Evolutionary conservation across 2,797 vertebrate genomes (phyloP), one percentile per base, ranked within the genome.

Genomic region (Gymnodraco acuticeps): DNA sequence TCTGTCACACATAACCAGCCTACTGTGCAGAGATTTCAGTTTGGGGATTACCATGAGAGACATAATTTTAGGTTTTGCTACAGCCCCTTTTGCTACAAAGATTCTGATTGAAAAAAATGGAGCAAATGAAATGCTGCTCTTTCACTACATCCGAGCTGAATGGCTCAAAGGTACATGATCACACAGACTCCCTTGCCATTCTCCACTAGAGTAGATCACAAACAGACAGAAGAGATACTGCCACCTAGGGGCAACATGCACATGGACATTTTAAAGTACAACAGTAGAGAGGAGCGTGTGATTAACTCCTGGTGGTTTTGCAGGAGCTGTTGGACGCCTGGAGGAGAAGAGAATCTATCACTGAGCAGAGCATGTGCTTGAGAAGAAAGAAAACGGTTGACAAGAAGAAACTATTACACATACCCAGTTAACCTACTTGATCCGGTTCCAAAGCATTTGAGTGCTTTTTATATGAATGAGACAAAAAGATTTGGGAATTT

Each of bases 351-450:
- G 89, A 83, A 90, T 80, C 92, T 93, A 92, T 89, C 89, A 90
- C 90, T 91, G 91, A 93, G 91, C 92, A 93, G 87, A 94, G 91
- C 86, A 91, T 92, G 84, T 92, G 91, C 85, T 92, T 93, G 85
- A 94, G 83, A 91, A 92, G 81, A 92, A 89, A 95, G 80, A 94
- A 91, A 94, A 91, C 94, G 91, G 92, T 93, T 92, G 92, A 95
- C 92, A 95, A 92, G 89, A 95, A 95, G 86, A 93, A 94, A 95
- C 95, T 93, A 89, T 82, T 80, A 86, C 88, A 96, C 95, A 87
- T 96, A 96, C 95, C 95, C 94, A 89, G 87, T 94, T 94, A 95
- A 95, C 94, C 95, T 94, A 95, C 94, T 94, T 95, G 94, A 86
- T 96, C 94, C 95, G 88, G 95, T 85, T 96, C 95, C 95, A 94